These are phyloP conservation scores for Eurytoma adleriae DNA, from an alignment of 2,888 invertebrate genomes.

Conservation along the genomic window DNA sequence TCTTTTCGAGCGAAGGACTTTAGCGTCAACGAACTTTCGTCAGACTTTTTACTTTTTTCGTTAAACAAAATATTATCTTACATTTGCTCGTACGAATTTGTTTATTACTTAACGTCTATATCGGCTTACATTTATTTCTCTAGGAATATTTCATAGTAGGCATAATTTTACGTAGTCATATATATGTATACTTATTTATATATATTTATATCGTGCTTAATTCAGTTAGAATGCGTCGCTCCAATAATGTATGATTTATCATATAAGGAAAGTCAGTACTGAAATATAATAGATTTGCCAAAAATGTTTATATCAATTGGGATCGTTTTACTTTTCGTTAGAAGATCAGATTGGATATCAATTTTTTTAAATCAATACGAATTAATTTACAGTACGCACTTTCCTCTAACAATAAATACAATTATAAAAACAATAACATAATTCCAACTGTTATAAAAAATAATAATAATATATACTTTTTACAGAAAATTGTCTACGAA, in stretches of 20 bases:
- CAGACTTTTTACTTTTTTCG: slow-evolving; percentile 65
- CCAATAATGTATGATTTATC: slow-evolving; percentile 46
- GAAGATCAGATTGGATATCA: slow-evolving; percentile 11
- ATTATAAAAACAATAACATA: slow-evolving; percentile 5
- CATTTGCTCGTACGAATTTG: slow-evolving; percentile 64
- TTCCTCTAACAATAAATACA: slow-evolving; percentile 7
- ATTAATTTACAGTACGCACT: slow-evolving; percentile 9
- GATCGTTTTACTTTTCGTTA: slow-evolving; percentile 47
- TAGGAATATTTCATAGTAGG: slow-evolving; percentile 55
- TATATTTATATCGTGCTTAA: slow-evolving; percentile 57
- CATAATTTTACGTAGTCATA: slow-evolving; percentile 53
- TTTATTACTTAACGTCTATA: slow-evolving; percentile 75
- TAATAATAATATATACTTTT: slow-evolving; percentile 8
- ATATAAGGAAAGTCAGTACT: neutral
- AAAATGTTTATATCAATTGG: too few relatives aligned
- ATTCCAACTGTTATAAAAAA: neutral
- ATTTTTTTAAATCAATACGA: too few relatives aligned
- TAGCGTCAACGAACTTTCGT: slow-evolving; percentile 70
- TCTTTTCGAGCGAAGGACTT: slow-evolving; percentile 8
- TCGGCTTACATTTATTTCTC: slow-evolving; percentile 70
- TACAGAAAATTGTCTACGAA: slow-evolving; percentile 1
- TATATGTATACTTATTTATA: slow-evolving; percentile 58
- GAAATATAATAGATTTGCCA: too few relatives aligned
- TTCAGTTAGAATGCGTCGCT: slow-evolving; percentile 50
- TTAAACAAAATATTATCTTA: slow-evolving; percentile 75